Percentiles rank a stretch among this genome's conserved stretches.
phyloP scores from a whole-genome alignment of 2,888 invertebrate species.

The Julus scandinavius region DNA sequence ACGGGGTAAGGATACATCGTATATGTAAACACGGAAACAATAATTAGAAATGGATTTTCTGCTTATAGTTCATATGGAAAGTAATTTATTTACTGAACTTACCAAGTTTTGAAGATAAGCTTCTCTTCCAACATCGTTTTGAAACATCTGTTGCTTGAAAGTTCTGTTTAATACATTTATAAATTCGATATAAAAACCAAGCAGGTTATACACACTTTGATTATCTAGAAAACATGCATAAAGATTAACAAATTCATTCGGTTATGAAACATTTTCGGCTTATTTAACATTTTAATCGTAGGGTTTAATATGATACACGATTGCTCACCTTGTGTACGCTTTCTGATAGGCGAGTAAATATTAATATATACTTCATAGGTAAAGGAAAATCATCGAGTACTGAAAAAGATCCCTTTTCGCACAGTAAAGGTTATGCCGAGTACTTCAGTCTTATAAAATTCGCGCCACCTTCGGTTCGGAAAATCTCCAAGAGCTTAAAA shows the following conservation, averaged over 20 bases:
- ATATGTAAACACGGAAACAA: too few species aligned
- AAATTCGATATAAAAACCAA: too few species aligned
- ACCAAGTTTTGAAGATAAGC: too few species aligned
- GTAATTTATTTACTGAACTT: too few species aligned
- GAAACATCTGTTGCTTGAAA: too few species aligned
- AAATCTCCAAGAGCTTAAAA: not conserved
- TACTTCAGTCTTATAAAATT: not conserved
- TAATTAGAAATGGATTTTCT: too few species aligned
- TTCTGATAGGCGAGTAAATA: constrained; percentile 17
- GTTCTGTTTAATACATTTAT: too few species aligned
- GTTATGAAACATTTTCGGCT: not conserved
- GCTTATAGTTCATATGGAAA: too few species aligned
- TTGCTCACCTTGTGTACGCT: constrained; percentile 14
- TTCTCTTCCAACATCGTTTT: too few species aligned
- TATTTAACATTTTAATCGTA: constrained; percentile 24
- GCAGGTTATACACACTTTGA: not conserved
- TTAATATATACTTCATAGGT: not conserved
- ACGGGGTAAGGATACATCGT: too few species aligned
- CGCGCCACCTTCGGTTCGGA: not conserved
- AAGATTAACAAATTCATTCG: not conserved
- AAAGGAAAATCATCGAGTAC: not conserved
- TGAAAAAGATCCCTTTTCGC: not conserved
- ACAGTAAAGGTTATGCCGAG: not conserved
- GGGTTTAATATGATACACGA: constrained; percentile 33
- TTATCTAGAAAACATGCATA: not conserved